Evolutionary conservation across 2,113 vertebrate species (phyloP).

Genomic region (Scatophagus argus): DNA sequence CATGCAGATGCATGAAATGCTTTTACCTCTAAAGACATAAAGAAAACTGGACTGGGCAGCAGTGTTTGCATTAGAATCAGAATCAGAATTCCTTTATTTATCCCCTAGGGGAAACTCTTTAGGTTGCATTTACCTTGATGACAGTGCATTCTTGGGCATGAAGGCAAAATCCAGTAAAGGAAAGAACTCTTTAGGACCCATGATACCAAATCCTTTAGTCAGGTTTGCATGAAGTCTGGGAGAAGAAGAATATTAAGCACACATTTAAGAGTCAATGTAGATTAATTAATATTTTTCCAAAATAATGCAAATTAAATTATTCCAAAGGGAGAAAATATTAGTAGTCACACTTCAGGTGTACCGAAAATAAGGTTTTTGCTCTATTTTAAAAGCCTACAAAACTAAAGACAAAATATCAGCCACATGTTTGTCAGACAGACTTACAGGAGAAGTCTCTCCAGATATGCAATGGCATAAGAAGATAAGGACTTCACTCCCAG

Average conservation of each 20-base stretch:
- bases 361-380: neutral
- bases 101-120: too few species aligned
- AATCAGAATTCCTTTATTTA: too few species aligned
- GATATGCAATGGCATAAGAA: constrained; percentile 90
- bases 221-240: constrained; percentile 92
- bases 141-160: constrained; percentile 95
- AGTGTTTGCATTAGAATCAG: neutral
- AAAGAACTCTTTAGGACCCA: constrained; percentile 97
- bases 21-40: too few species aligned
- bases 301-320: neutral
- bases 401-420: neutral
- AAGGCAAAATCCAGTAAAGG: constrained; percentile 97
- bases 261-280: neutral
- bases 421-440: constrained; percentile 58
- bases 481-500: constrained; percentile 94
- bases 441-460: constrained; percentile 94
- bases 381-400: neutral
- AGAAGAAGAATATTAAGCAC: neutral
- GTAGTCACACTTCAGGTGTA: neutral
- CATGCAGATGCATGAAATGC: too few species aligned
- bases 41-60: neutral
- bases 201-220: constrained; percentile 95
- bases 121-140: constrained; percentile 85
- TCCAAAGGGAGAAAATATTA: neutral
- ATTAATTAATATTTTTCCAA: too few species aligned